Evolutionary conservation across 2,113 vertebrate species (phyloP), one percentile per base, ranked within the genome.

Genomic region (Tauraco erythrolophus): DNA sequence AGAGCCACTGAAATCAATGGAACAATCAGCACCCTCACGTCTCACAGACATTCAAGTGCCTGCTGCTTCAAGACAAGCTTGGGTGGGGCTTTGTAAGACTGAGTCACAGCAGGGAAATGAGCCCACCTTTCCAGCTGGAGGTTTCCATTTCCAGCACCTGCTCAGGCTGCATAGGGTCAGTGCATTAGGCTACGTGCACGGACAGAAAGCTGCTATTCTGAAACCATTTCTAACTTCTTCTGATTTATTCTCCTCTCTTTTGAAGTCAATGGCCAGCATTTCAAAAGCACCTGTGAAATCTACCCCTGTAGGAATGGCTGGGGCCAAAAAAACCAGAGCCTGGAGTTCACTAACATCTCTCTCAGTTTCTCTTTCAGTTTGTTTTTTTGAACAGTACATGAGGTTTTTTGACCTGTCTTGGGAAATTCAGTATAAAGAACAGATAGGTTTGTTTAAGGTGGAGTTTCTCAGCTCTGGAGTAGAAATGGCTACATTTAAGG

Each of bases 221-320:
- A 93, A 89, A 69, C 48, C 30, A 14, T 41, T 66, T 70, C 66
- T 72, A 77, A 56, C 57, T 69, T 58, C 84, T 87, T 53, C 37
- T 57, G 21, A 81, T 91, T 91, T 92, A 48, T 92, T 94, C 84
- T 80, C 48, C n/a, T 66, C 54, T 87, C 83, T 96, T 94, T 86
- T 86, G 91, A 94, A 96, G 89, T 84, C 64, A 91, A 81, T 30
- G 65, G 60, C 65, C 84, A 89, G 28, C 39, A 82, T 90, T 85
- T 79, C 78, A 88, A 79, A 93, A 89, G 76, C 78, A 89, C 72
- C 86, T 89, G 64, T 62, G 72, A 94, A 91, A 89, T 81, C 17
- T 78, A 19, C 6, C 35, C 19, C 37, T 6, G 30, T 65, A 78
- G 80, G 76, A 91, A 76, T 74, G 71, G 68, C 46, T 72, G 83